phyloP scores from a whole-genome alignment of 2,888 invertebrate species.

The Hirtodrosophila alboralis region DNA sequence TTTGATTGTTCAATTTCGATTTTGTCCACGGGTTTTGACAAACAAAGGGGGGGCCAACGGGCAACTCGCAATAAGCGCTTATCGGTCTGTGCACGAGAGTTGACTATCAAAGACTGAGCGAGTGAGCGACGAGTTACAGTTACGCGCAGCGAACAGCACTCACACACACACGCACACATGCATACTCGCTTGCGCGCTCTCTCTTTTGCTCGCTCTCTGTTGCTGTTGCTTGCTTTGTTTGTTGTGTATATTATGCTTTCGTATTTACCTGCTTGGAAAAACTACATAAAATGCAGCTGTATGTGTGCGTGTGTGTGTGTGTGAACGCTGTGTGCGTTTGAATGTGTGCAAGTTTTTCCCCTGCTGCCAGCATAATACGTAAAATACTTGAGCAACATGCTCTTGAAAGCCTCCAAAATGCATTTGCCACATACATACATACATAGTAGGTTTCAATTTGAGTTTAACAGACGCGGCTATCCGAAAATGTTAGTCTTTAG shows the following conservation, averaged over 20 bases:
- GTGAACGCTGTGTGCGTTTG: no score
- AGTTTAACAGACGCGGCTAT: conserved; percentile 33
- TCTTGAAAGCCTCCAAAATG: conserved; percentile 61
- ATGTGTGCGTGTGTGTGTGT: conserved; percentile 9
- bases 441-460: conserved; percentile 22
- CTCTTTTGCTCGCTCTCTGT: conserved; percentile 17
- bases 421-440: conserved; percentile 44
- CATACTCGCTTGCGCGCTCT: conserved; percentile 25
- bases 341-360: conserved; percentile 35
- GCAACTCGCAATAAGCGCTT: conserved; percentile 69
- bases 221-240: conserved; percentile 32
- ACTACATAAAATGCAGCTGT: conserved; percentile 45
- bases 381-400: conserved; percentile 46
- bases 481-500: conserved; percentile 26
- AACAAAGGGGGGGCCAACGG: no score
- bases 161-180: conserved; percentile 27
- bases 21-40: conserved; percentile 36
- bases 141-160: conserved; percentile 59
- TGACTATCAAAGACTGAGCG: conserved; percentile 83
- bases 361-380: conserved; percentile 48
- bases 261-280: conserved; percentile 67
- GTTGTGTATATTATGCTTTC: conserved; percentile 48
- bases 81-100: conserved; percentile 83
- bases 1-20: conserved; percentile 49
- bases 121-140: conserved; percentile 66